Evolutionary conservation across 2,888 invertebrate species (phyloP).

Genomic region (Alloplasta piceator): DNA sequence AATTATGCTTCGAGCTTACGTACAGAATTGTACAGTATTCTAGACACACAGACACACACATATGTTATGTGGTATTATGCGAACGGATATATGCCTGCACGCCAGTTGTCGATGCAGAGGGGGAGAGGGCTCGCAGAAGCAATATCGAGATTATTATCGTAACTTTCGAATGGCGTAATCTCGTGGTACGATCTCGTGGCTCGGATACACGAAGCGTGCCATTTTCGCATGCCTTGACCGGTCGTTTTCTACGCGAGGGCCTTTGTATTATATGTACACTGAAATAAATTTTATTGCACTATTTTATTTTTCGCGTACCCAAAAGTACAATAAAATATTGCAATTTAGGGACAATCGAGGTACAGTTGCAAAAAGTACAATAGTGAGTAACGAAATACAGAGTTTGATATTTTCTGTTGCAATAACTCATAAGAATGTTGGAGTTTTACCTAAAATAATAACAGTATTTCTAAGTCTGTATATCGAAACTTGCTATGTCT

Average conservation of each 20-base stretch:
- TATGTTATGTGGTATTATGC: constrained; percentile 16
- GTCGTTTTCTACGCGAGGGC: constrained; percentile 58
- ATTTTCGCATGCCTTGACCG: constrained; percentile 75
- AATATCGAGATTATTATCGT: constrained; percentile 81
- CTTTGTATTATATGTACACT: constrained; percentile 6
- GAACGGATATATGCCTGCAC: constrained; percentile 33
- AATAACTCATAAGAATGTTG: too few species aligned
- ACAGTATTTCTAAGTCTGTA: too few species aligned
- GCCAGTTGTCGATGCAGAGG: constrained; percentile 59
- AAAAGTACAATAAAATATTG: too few species aligned
- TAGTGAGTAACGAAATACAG: too few species aligned
- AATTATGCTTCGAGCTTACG: constrained; percentile 38
- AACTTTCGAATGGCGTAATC: constrained; percentile 77
- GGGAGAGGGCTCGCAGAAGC: constrained; percentile 70
- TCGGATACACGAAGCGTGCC: constrained; percentile 76
- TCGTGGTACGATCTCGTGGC: constrained; percentile 74
- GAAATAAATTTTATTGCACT: too few species aligned
- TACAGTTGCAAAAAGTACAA: too few species aligned
- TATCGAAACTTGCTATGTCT: too few species aligned
- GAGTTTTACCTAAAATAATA: too few species aligned
- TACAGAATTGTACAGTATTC: constrained; percentile 7
- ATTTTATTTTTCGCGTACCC: too few species aligned
- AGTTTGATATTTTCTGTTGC: too few species aligned
- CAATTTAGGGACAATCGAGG: too few species aligned
- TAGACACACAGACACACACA: constrained; percentile 17